phyloP scores from a whole-genome alignment of 2,797 vertebrate genomes.

The Sebastes nivosus region DNA sequence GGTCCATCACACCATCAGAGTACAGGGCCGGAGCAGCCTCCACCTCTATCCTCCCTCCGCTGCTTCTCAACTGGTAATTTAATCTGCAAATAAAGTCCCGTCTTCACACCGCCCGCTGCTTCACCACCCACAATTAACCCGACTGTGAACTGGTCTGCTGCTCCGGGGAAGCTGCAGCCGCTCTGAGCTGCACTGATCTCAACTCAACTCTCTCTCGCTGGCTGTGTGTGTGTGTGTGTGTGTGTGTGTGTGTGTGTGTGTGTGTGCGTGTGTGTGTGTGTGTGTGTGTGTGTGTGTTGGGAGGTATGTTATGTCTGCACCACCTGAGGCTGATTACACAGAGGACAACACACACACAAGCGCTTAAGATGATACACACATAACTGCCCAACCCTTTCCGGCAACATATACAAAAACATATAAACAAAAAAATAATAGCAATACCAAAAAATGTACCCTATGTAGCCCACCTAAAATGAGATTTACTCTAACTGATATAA shows the following conservation, averaged over 20 bases:
- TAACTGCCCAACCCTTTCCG: too few species aligned
- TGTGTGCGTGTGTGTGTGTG: background rate
- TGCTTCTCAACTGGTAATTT: conserved; percentile 61
- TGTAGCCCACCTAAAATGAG: too few species aligned
- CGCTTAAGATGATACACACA: background rate
- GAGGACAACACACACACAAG: background rate
- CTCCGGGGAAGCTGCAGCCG: background rate
- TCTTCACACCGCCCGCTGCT: conserved; percentile 37
- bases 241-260: background rate
- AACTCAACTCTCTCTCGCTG: background rate
- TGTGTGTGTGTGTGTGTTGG: background rate
- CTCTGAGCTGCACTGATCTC: background rate
- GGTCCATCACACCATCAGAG: conserved; percentile 64
- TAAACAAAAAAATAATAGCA: background rate
- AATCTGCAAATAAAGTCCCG: conserved; percentile 73
- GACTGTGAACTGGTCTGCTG: conserved; percentile 38
- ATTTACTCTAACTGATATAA: too few species aligned
- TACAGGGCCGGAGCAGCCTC: conserved; percentile 29
- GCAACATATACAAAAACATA: background rate
- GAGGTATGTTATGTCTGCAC: background rate
- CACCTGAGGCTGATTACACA: conserved; percentile 11
- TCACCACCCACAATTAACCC: conserved; percentile 71
- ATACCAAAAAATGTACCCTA: background rate
- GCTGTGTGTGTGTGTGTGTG: background rate
- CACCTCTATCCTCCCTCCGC: conserved; percentile 22